A percentile compares a stretch with the other conserved stretches of the same genome.
Evolutionary conservation across 1,140 invertebrate species (phyloP).

Genomic region (Steinernema feltiae): DNA sequence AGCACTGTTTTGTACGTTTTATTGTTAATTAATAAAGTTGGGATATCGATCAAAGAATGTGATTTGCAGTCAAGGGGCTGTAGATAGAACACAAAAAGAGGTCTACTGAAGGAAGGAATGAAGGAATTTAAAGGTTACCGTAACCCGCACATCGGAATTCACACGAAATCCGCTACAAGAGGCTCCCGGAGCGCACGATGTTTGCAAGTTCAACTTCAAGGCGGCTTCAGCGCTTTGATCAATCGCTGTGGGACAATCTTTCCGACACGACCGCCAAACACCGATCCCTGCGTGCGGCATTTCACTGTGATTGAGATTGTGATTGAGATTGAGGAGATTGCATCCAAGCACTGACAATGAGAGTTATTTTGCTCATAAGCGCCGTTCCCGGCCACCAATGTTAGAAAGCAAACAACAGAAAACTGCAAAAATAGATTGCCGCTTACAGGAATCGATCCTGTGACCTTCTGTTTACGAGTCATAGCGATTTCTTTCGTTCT

Average conservation of each 20-base stretch:
- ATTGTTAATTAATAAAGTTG: no score
- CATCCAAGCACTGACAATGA: no score
- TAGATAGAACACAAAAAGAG: no score
- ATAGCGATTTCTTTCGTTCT: no score
- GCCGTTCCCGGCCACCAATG: background rate
- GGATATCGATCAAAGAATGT: no score
- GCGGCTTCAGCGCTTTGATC: background rate
- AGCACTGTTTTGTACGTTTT: no score
- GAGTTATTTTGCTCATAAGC: background rate
- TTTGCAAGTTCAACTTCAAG: background rate
- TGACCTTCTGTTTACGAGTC: background rate
- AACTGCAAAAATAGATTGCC: background rate
- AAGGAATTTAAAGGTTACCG: no score
- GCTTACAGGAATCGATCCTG: background rate
- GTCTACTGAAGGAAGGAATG: no score
- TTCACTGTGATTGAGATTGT: no score
- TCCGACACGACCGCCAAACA: background rate
- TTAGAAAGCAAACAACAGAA: background rate
- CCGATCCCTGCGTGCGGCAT: background rate
- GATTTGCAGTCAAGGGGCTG: background rate
- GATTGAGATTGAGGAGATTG: background rate
- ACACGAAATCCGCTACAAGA: no score
- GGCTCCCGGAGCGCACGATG: no score
- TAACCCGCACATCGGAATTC: no score
- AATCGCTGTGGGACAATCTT: background rate